phyloP scores from a whole-genome alignment of 2,113 vertebrate species.

The Gorsachius goisagi region DNA sequence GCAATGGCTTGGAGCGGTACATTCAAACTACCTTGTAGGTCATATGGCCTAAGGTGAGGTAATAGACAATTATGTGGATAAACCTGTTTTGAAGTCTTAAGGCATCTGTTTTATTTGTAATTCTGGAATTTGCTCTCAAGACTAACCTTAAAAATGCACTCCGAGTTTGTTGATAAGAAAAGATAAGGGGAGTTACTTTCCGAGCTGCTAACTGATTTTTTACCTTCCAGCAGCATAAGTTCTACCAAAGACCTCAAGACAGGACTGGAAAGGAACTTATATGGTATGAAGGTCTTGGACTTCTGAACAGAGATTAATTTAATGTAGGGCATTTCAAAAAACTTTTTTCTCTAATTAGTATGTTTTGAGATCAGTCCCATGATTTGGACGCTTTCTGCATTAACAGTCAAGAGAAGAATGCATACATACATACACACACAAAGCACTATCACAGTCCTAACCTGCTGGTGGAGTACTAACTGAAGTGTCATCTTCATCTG shows the following conservation, averaged over 20 bases:
- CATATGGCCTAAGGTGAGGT: neutral
- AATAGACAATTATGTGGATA: neutral
- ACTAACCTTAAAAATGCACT: neutral
- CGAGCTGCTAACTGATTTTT: neutral
- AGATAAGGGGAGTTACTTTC: neutral
- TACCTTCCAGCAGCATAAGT: neutral
- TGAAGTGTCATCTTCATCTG: constrained; percentile 82
- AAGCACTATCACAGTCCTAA: constrained; percentile 63
- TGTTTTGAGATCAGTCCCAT: neutral
- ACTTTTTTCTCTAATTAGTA: neutral
- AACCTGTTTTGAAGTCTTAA: neutral
- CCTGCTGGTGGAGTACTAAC: constrained; percentile 76
- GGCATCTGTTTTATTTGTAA: neutral
- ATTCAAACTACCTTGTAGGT: neutral
- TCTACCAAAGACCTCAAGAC: neutral
- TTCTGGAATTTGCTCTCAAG: neutral
- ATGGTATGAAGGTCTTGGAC: neutral
- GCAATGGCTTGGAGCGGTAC: neutral
- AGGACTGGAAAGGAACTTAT: neutral
- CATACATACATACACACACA: constrained; percentile 65
- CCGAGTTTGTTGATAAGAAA: neutral
- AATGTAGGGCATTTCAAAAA: neutral
- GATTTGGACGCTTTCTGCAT: neutral
- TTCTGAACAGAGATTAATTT: neutral
- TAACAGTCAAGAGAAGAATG: neutral